These are phyloP conservation scores for Hylia prasina DNA, from an alignment of 2,113 vertebrate species.

Conservation along the genomic window DNA sequence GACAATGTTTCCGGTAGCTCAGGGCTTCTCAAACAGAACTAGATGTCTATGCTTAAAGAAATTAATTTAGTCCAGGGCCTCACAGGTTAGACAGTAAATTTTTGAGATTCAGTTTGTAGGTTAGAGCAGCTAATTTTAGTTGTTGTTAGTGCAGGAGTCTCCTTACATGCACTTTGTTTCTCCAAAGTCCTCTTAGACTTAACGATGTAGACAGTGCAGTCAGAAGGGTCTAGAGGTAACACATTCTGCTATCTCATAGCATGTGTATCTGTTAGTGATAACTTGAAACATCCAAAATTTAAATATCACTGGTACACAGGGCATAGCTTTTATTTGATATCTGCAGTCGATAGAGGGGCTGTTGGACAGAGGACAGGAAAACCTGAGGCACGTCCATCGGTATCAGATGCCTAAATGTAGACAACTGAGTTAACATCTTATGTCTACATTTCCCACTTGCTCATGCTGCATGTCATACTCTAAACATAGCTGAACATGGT, in stretches of 20 bases:
- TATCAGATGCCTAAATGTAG: neutral
- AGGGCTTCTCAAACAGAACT: neutral
- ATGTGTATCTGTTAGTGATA: neutral
- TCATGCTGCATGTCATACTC: fast-evolving
- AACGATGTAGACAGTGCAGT: neutral
- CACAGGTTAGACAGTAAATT: neutral
- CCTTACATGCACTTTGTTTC: neutral
- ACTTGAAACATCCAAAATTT: neutral
- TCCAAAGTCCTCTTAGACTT: neutral
- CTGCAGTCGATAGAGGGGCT: neutral
- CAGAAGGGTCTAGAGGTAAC: neutral
- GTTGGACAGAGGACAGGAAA: neutral
- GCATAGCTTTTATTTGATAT: neutral
- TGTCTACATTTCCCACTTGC: neutral
- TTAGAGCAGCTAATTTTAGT: neutral
- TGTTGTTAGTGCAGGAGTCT: neutral
- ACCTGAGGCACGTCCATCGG: fast-evolving
- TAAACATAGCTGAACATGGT: neutral
- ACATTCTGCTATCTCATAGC: neutral
- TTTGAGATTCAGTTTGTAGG: neutral
- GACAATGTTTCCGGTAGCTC: neutral
- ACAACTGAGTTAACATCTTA: neutral
- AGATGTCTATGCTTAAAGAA: neutral
- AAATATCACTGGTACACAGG: neutral
- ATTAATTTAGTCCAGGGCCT: neutral